Conservation (phyloP, 2,797 vertebrate genomes). For the Lutjanus argentimaculatus region DNA sequence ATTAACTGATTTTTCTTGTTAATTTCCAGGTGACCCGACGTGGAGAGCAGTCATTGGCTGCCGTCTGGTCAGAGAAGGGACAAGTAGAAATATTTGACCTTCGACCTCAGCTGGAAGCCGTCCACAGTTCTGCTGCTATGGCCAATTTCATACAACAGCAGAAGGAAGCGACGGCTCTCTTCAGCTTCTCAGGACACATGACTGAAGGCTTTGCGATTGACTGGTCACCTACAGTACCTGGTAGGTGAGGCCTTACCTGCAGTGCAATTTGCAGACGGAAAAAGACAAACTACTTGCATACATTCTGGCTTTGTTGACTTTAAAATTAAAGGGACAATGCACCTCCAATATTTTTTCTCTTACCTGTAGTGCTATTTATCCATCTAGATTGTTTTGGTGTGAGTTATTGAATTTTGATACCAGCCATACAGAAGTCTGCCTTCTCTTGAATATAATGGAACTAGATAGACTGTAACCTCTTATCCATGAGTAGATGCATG, state of each 20-base stretch:
- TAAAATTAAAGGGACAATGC: too few relatives aligned
- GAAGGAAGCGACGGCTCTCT: slow-evolving; percentile 88
- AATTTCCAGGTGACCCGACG: slow-evolving; percentile 85
- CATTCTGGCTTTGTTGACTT: neutral
- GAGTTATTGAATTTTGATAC: too few relatives aligned
- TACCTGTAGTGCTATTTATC: too few relatives aligned
- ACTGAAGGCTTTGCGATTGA: slow-evolving; percentile 93
- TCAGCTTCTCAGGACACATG: slow-evolving; percentile 94
- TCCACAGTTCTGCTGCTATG: slow-evolving; percentile 88
- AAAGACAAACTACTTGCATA: neutral
- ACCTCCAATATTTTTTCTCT: too few relatives aligned
- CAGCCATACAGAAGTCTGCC: too few relatives aligned
- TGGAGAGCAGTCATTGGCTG: slow-evolving; percentile 87
- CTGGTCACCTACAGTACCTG: slow-evolving; percentile 91
- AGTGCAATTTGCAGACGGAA: neutral
- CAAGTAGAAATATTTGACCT: slow-evolving; percentile 92
- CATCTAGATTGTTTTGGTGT: too few relatives aligned
- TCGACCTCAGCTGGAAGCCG: slow-evolving; percentile 86
- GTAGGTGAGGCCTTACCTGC: slow-evolving; percentile 72
- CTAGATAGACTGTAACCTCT: too few relatives aligned
- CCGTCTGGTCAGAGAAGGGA: slow-evolving; percentile 94
- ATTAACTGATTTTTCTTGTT: neutral
- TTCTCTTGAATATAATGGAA: too few relatives aligned
- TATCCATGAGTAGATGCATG: too few relatives aligned
- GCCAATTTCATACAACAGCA: slow-evolving; percentile 87